These are phyloP conservation scores for Pangasius sanitwongsei DNA, from an alignment of 2,797 vertebrate species.

Conservation along the genomic window DNA sequence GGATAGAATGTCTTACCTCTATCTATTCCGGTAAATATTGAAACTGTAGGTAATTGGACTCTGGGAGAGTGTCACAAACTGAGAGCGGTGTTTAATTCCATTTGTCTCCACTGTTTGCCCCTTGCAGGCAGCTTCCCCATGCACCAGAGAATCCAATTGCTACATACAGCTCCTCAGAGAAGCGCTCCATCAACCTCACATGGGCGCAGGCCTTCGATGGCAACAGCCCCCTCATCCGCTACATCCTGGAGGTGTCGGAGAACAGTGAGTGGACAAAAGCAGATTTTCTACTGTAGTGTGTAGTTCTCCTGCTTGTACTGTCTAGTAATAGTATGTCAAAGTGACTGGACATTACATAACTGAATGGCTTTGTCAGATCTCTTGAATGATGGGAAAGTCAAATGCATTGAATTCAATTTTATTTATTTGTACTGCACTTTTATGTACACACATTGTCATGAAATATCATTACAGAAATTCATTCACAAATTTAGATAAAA, in stretches of 20 bases:
- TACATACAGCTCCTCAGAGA: conserved; percentile 79
- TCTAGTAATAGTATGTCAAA: neutral
- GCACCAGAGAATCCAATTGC: conserved; percentile 90
- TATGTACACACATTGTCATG: neutral
- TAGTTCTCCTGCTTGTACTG: neutral
- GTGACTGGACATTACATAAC: neutral
- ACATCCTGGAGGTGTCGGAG: conserved; percentile 93
- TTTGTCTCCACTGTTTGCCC: neutral
- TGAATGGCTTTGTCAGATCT: neutral
- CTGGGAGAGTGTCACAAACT: conserved; percentile 4
- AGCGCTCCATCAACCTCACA: conserved; percentile 91
- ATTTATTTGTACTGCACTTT: neutral
- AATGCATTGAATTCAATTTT: neutral
- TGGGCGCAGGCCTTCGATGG: conserved; percentile 95
- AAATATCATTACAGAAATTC: neutral
- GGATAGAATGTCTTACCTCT: neutral
- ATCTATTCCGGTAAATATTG: conserved; percentile 3
- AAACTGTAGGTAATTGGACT: conserved; percentile 18
- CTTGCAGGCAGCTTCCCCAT: conserved; percentile 88
- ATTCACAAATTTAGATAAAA: neutral
- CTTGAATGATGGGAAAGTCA: neutral
- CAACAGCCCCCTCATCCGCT: conserved; percentile 93
- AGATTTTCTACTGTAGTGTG: conserved; percentile 51
- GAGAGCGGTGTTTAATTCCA: conserved; percentile 2
- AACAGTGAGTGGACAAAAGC: conserved; percentile 86